Evolutionary conservation across 2,113 vertebrate species (phyloP).

Genomic region (Sinocyclocheilus anophthalmus): DNA sequence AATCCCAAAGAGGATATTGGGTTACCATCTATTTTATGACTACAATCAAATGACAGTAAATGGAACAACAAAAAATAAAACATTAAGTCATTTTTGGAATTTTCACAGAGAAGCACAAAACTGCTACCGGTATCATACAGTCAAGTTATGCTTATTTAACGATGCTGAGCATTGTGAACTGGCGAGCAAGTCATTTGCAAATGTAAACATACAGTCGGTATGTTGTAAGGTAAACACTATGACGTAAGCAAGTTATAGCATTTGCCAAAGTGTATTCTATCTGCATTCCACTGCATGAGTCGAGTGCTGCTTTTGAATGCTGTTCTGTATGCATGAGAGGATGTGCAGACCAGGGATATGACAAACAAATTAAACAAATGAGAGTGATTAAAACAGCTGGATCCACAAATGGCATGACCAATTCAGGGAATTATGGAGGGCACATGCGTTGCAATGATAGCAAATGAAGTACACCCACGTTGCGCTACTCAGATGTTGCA

Average conservation of each 20-base stretch:
- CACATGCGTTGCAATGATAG: slow-evolving; percentile 54
- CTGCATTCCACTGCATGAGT: slow-evolving; percentile 5
- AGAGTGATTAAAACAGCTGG: slow-evolving; percentile 56
- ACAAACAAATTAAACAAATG: slow-evolving; percentile 57
- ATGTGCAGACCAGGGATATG: slow-evolving; percentile 21
- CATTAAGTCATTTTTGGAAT: not conserved
- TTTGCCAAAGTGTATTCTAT: not conserved
- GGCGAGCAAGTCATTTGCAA: slow-evolving; percentile 11
- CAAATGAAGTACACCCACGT: slow-evolving; percentile 56
- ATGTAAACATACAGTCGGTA: slow-evolving; percentile 4
- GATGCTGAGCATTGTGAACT: not conserved
- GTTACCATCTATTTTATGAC: not conserved
- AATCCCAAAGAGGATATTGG: not conserved
- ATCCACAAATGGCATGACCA: slow-evolving; percentile 59
- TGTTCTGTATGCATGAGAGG: slow-evolving; percentile 36
- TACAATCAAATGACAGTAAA: not conserved
- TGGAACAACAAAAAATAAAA: not conserved
- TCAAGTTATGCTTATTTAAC: not conserved
- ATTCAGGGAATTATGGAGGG: slow-evolving; percentile 53
- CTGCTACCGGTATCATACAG: not conserved
- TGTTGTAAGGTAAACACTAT: not conserved
- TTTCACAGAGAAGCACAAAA: not conserved
- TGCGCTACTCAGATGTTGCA: slow-evolving; percentile 50
- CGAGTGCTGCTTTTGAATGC: slow-evolving; percentile 11
- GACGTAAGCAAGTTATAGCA: slow-evolving; percentile 12